Base-by-base conservation (phyloP, 2,888 invertebrate species). In the Mesochorus sp. region DNA sequence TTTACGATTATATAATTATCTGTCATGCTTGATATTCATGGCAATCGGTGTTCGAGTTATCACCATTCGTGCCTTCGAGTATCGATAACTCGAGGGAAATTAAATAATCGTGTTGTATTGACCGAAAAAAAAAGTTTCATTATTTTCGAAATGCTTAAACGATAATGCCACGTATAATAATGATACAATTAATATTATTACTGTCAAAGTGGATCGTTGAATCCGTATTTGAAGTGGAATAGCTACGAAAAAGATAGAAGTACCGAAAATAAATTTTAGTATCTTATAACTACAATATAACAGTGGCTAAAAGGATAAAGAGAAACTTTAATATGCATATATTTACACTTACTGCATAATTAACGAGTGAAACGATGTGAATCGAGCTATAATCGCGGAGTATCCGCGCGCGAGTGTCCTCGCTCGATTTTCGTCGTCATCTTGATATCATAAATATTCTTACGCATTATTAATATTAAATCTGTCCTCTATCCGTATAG, bases 311-410 rank as follows among this genome's bases (percentile, higher is more conserved):
- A n/a, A n/a, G n/a, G 14, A 28, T 51, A 51, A 12, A 24, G 26
- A 26, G 51, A 51, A 14, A 26, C 14, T 51, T 14, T 26, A 47
- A 31, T 31, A n/a, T 21, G 19, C 44, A 19, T n/a, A 62, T 28
- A 47, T 34, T 21, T 28, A 44, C 47, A 62, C 26, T 14, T 19
- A 34, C 8, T 5, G 28, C 19, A 8, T 31, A 44, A 47, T 62
- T 47, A 31, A 31, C 47, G 47, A 62, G 44, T 31, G 51, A 51
- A 51, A 26, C 51, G 51, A 51, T 26, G 51, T 28, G 61, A 28
- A 28, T 62, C 62, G 28, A 44, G 21, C 1, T 10, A 47, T 47
- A 47, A 47, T 17, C n/a, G 26, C n/a, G n/a, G 61, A 42, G 24
- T 28, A 51, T 28, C 17, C 44, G 28, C 62, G 6, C n/a, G 17